Percentiles rank a stretch among this genome's conserved stretches.
Evolutionary conservation across 2,888 invertebrate species (phyloP).

Genomic region (Cantharis rufa): DNA sequence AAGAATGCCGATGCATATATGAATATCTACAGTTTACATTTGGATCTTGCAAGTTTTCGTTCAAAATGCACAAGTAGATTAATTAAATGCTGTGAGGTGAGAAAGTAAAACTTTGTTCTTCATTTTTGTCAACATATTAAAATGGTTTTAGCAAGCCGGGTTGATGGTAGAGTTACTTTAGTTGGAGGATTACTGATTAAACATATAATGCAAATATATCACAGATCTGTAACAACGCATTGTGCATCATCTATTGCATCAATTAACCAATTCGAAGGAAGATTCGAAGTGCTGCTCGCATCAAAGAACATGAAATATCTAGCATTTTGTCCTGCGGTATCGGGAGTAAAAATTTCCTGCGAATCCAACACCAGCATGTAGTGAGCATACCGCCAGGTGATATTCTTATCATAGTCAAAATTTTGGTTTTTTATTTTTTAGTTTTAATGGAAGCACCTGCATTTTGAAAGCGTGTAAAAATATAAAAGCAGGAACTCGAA

Average conservation of each 20-base stretch:
- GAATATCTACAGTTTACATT: neutral
- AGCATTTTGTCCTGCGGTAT: neutral
- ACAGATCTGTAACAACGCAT: neutral
- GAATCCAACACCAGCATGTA: neutral
- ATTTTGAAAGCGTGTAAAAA: neutral
- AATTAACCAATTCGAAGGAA: no score
- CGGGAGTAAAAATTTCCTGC: neutral
- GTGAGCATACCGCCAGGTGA: no score
- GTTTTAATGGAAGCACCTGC: neutral
- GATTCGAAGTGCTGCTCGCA: no score
- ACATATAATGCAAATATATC: neutral
- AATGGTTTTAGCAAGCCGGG: neutral
- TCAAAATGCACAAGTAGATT: neutral
- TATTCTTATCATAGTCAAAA: no score
- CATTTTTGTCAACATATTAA: no score
- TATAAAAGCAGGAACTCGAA: neutral
- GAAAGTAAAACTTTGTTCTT: no score
- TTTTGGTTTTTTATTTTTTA: neutral
- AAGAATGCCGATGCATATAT: no score
- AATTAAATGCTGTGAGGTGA: neutral
- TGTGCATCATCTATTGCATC: no score
- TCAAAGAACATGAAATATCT: no score
- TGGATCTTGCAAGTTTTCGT: neutral
- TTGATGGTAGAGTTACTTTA: neutral
- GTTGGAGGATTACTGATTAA: neutral